Evolutionary conservation across 2,888 invertebrate genomes (phyloP).

Genomic region (Serripes groenlandicus): DNA sequence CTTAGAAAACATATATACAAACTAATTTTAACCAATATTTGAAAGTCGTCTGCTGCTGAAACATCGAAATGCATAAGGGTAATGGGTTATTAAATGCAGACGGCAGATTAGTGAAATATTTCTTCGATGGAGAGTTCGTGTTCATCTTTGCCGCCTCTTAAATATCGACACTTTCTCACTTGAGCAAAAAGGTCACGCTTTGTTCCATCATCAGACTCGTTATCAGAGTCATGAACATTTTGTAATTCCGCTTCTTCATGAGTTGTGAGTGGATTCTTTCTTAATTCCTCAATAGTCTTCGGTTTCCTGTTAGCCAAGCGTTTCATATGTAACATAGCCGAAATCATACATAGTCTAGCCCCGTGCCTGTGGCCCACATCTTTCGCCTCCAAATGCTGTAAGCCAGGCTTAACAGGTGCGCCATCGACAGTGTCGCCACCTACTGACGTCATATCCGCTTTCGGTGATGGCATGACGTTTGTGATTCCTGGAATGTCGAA

Average conservation of each 20-base stretch:
- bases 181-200: slow-evolving; percentile 25
- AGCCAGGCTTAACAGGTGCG: background rate
- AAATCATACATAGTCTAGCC: slow-evolving; percentile 53
- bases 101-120: slow-evolving; percentile 42
- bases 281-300: slow-evolving; percentile 40
- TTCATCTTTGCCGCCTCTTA: slow-evolving; percentile 40
- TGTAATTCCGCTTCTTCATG: slow-evolving; percentile 27
- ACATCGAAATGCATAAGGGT: too few relatives aligned
- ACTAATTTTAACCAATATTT: too few relatives aligned
- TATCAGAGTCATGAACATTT: background rate
- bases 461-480: slow-evolving; percentile 7
- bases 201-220: slow-evolving; percentile 17
- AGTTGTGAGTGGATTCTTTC: slow-evolving; percentile 38
- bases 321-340: slow-evolving; percentile 56
- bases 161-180: slow-evolving; percentile 46
- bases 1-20: too few relatives aligned
- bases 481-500: slow-evolving; percentile 8
- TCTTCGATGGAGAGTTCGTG: slow-evolving; percentile 56
- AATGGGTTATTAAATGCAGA: background rate
- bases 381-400: slow-evolving; percentile 15
- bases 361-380: slow-evolving; percentile 40
- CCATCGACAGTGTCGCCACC: slow-evolving; percentile 31
- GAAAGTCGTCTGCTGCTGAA: too few relatives aligned
- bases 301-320: slow-evolving; percentile 29
- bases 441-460: slow-evolving; percentile 46